Conservation (phyloP, 2,888 invertebrate genomes). For the Dioctria linearis region DNA sequence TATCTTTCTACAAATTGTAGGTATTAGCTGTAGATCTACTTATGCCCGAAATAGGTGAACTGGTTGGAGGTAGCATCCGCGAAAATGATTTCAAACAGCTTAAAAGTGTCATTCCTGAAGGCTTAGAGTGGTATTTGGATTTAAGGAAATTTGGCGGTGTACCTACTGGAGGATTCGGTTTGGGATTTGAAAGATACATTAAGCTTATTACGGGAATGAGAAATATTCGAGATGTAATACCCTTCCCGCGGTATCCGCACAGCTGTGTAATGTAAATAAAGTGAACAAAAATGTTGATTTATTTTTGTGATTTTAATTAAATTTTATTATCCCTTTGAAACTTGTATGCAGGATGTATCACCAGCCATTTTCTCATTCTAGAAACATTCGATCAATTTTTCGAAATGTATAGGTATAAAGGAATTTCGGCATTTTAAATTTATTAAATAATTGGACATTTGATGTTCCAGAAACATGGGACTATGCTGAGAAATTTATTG, state of each 20-base stretch:
- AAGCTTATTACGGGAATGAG: conserved; percentile 85
- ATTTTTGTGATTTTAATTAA: no score
- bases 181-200: conserved; percentile 94
- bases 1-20: conserved; percentile 69
- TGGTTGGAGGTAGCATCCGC: conserved; percentile 95
- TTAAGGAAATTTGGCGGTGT: conserved; percentile 90
- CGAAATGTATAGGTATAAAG: no score
- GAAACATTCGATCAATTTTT: no score
- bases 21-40: conserved; percentile 90
- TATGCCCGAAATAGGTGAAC: conserved; percentile 91
- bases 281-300: not conserved
- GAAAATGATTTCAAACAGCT: conserved; percentile 83
- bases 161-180: conserved; percentile 94
- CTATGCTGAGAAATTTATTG: no score
- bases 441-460: no score
- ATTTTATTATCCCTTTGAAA: no score
- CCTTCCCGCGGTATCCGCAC: conserved; percentile 96
- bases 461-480: no score
- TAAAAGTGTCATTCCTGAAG: conserved; percentile 75
- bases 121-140: conserved; percentile 90
- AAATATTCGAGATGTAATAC: conserved; percentile 95
- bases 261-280: conserved; percentile 79
- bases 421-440: no score
- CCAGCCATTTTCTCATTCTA: no score
- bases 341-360: no score